Evolutionary conservation across 2,888 invertebrate genomes (phyloP).

Genomic region (Bembecia ichneumoniformis): DNA sequence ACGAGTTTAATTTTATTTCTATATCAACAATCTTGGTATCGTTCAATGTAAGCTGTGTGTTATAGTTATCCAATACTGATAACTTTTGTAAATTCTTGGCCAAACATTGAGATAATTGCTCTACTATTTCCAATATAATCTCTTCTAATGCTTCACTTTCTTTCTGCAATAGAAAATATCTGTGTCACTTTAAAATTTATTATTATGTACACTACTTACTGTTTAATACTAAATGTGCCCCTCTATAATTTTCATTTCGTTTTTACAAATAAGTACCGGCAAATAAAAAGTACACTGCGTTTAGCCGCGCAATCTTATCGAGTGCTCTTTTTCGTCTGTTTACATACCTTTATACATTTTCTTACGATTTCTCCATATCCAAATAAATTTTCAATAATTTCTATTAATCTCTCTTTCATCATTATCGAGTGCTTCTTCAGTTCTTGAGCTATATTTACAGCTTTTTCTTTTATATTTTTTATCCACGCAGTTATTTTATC

Average conservation of each 20-base stretch:
- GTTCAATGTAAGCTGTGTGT: slow-evolving; percentile 12
- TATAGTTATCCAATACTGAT: slow-evolving; percentile 10
- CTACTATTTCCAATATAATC: slow-evolving; percentile 20
- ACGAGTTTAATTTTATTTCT: slow-evolving; percentile 23
- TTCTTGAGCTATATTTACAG: slow-evolving; percentile 14
- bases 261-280: too few species aligned
- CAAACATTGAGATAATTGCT: slow-evolving; percentile 24
- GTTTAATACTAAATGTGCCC: too few species aligned
- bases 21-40: slow-evolving; percentile 22
- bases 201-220: too few species aligned
- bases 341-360: slow-evolving; percentile 29
- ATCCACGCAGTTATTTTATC: slow-evolving; percentile 23
- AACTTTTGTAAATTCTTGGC: slow-evolving; percentile 18
- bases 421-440: slow-evolving; percentile 20
- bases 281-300: too few species aligned
- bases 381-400: slow-evolving; percentile 18
- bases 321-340: too few species aligned
- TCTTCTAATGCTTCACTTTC: slow-evolving; percentile 21
- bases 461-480: slow-evolving; percentile 21
- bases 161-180: slow-evolving; percentile 18
- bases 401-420: slow-evolving; percentile 18
- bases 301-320: too few species aligned
- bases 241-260: too few species aligned
- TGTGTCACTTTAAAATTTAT: too few species aligned
- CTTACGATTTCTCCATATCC: slow-evolving; percentile 21